A percentile compares a stretch with the other conserved stretches of the same genome.
Conservation (phyloP, 2,113 vertebrate genomes). For the Neomonachus schauinslandi region DNA sequence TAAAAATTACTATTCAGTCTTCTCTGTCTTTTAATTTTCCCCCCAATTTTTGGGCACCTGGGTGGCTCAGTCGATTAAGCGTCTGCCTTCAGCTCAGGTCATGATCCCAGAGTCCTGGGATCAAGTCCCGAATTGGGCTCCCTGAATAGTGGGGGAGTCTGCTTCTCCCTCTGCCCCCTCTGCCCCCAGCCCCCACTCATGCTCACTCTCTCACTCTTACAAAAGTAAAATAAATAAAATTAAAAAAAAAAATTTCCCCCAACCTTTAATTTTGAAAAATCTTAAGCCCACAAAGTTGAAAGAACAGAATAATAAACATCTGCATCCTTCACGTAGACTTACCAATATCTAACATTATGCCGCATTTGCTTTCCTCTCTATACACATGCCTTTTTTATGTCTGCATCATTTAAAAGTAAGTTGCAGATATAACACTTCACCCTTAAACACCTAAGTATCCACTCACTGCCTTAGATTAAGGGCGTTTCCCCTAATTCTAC, state of each 20-base stretch:
- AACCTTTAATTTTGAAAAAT: background rate
- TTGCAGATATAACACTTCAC: background rate
- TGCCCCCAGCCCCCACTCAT: too few species aligned
- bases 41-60: too few species aligned
- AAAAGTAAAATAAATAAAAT: background rate
- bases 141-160: too few species aligned
- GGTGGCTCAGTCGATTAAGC: background rate
- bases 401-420: constrained; percentile 5
- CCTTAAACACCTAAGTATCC: background rate
- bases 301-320: background rate
- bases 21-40: background rate
- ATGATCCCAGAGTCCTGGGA: too few species aligned
- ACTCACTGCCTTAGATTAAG: background rate
- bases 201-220: too few species aligned
- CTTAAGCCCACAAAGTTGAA: background rate
- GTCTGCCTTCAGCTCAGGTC: background rate
- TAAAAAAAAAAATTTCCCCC: background rate
- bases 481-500: background rate
- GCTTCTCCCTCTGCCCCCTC: too few species aligned
- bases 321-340: background rate
- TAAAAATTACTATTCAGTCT: background rate
- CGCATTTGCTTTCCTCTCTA: background rate
- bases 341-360: background rate
- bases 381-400: background rate
- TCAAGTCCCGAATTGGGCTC: too few species aligned